phyloP scores from a whole-genome alignment of 2,888 invertebrate genomes.

The Lasius platythorax region DNA sequence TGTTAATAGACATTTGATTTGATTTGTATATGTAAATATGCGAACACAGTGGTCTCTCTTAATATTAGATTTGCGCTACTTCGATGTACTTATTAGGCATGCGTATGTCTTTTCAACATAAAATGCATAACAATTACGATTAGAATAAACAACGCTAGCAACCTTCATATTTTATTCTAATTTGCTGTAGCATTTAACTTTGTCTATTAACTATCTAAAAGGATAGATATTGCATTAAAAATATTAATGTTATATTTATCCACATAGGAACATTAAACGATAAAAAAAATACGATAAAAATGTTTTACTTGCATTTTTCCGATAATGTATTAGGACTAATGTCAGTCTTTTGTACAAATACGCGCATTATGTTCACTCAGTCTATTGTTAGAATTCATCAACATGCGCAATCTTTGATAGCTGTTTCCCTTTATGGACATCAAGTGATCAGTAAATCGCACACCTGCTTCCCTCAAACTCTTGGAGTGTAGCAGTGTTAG shows the following conservation, averaged over 20 bases:
- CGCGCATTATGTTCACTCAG: neutral
- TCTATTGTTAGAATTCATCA: neutral
- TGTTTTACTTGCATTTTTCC: neutral
- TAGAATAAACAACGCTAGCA: neutral
- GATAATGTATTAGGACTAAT: neutral
- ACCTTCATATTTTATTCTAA: neutral
- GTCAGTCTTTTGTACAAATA: conserved; percentile 36
- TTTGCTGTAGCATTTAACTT: neutral
- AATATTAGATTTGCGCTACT: neutral
- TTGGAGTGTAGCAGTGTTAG: neutral
- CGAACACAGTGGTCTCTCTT: neutral
- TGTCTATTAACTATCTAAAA: neutral
- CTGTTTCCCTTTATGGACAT: neutral
- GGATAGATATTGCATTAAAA: neutral
- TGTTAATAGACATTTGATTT: neutral
- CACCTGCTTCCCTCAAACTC: conserved; percentile 13
- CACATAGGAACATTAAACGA: neutral
- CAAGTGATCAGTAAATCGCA: conserved; percentile 26
- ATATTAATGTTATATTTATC: neutral
- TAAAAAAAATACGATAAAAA: neutral
- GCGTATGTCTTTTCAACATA: neutral
- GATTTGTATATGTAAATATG: neutral
- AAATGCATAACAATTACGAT: neutral
- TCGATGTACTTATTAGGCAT: neutral
- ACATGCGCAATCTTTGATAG: neutral